phyloP scores from a whole-genome alignment of 2,888 invertebrate species.

The Emmelina monodactyla region DNA sequence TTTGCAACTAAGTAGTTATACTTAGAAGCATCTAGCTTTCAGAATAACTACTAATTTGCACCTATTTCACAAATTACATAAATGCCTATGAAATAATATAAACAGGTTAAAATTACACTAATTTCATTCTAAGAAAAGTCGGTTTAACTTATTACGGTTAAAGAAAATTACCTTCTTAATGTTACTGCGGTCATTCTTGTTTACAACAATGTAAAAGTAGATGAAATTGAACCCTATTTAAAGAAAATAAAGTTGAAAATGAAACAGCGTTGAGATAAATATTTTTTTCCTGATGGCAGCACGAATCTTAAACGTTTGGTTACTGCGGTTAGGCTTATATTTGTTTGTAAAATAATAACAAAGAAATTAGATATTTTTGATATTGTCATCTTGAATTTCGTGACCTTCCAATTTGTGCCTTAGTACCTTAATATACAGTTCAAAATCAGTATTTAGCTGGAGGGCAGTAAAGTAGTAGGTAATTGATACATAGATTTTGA shows the following conservation, averaged over 20 bases:
- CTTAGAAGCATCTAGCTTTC: too few relatives aligned
- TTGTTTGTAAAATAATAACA: slow-evolving; percentile 7
- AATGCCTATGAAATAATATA: neutral
- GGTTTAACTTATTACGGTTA: neutral
- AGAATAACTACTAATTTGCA: too few relatives aligned
- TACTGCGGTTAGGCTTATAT: slow-evolving; percentile 12
- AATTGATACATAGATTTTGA: neutral
- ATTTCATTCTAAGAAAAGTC: neutral
- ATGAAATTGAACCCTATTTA: too few relatives aligned
- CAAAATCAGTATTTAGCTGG: too few relatives aligned
- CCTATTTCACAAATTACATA: too few relatives aligned
- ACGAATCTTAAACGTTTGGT: slow-evolving; percentile 12
- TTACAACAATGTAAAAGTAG: too few relatives aligned
- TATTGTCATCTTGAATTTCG: too few relatives aligned
- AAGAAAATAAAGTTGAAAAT: too few relatives aligned
- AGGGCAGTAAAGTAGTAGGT: too few relatives aligned
- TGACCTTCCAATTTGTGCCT: too few relatives aligned
- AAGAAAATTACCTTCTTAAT: neutral
- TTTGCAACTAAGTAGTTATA: too few relatives aligned
- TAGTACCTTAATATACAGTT: too few relatives aligned
- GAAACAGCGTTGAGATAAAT: slow-evolving; percentile 1
- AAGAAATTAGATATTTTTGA: slow-evolving; percentile 6
- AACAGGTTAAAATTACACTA: neutral
- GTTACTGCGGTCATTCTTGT: neutral
- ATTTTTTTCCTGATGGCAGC: slow-evolving; percentile 2